Evolutionary conservation across 2,888 invertebrate species (phyloP).

Genomic region (Mesorhabditis sp.): DNA sequence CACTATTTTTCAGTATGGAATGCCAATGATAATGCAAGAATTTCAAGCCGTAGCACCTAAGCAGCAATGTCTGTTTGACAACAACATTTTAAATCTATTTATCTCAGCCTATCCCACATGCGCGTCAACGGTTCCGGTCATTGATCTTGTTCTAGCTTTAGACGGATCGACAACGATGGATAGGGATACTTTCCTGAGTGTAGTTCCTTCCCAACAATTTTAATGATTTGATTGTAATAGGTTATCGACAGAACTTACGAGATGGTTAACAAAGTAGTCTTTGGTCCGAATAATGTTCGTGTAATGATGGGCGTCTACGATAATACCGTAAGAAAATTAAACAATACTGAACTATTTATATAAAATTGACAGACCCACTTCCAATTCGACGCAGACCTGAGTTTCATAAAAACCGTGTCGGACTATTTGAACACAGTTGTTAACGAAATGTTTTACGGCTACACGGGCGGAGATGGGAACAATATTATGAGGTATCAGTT

Average conservation of each 20-base stretch:
- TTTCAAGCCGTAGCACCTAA: too few species aligned
- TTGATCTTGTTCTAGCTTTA: slow-evolving; percentile 25
- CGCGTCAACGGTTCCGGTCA: slow-evolving; percentile 14
- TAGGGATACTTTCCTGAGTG: neutral
- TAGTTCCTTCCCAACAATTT: neutral
- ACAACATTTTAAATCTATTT: too few species aligned
- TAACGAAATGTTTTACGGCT: slow-evolving; percentile 19
- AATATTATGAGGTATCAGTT: slow-evolving; percentile 24
- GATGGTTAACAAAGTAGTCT: slow-evolving; percentile 14
- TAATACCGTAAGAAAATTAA: neutral
- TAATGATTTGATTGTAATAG: slow-evolving; percentile 4
- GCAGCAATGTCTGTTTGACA: too few species aligned
- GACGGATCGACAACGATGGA: slow-evolving; percentile 19
- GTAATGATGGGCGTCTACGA: slow-evolving; percentile 25
- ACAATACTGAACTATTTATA: neutral
- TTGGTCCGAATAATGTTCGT: slow-evolving; percentile 16
- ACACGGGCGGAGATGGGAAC: slow-evolving; percentile 31
- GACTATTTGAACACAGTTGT: slow-evolving; percentile 14
- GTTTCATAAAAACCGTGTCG: slow-evolving; percentile 16
- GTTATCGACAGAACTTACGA: slow-evolving; percentile 14
- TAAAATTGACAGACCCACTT: slow-evolving; percentile 7
- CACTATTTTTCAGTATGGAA: too few species aligned
- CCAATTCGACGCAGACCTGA: slow-evolving; percentile 14
- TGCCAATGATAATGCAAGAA: too few species aligned
- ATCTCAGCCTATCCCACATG: slow-evolving; percentile 12